A percentile compares a stretch with the other conserved stretches of the same genome.
Evolutionary conservation across 1,140 invertebrate species (phyloP).

Genomic region (Vollenhovia emeryi): DNA sequence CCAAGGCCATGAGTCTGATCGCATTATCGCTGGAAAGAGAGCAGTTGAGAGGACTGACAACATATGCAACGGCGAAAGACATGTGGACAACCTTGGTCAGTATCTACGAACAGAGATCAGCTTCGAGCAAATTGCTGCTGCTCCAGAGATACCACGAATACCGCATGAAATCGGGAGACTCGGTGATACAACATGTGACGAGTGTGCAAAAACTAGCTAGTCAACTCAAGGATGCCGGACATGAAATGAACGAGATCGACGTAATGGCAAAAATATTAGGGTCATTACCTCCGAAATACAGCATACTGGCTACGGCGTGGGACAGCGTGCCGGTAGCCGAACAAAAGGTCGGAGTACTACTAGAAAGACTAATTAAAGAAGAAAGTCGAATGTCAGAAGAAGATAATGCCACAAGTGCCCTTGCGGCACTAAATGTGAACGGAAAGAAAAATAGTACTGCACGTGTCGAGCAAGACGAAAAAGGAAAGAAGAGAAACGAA

Average conservation of each 20-base stretch:
- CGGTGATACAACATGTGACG: constrained; percentile 53
- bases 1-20: not conserved
- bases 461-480: too few species aligned
- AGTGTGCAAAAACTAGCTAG: constrained; percentile 54
- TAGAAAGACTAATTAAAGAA: constrained; percentile 46
- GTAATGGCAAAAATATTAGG: constrained; percentile 64
- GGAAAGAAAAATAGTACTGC: too few species aligned
- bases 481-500: too few species aligned
- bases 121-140: constrained; percentile 35
- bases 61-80: constrained; percentile 26
- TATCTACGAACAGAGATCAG: constrained; percentile 48
- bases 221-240: constrained; percentile 45
- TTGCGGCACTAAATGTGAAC: too few species aligned
- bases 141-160: constrained; percentile 35
- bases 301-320: constrained; percentile 53
- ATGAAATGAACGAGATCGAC: not conserved
- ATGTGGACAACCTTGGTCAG: constrained; percentile 24
- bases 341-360: constrained; percentile 45
- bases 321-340: constrained; percentile 54
- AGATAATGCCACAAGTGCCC: not conserved
- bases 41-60: constrained; percentile 5
- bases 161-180: constrained; percentile 36
- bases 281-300: constrained; percentile 45
- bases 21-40: not conserved
- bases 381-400: not conserved